Base-by-base conservation (phyloP, 1,140 invertebrate genomes). In the Odontomachus brunneus region DNA sequence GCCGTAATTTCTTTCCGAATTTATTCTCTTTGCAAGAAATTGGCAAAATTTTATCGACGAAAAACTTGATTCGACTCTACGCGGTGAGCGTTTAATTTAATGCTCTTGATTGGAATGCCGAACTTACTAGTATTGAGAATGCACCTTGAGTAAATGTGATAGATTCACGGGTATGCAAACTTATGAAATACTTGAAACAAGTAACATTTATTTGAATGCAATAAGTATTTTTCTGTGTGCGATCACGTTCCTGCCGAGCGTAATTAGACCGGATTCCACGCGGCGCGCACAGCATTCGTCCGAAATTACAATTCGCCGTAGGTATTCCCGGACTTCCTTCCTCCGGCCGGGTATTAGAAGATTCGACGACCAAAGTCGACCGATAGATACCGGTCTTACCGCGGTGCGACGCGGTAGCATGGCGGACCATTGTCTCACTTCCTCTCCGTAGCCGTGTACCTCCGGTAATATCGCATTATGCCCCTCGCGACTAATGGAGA, bases 401-500 rank as follows among this genome's bases (percentile, higher is more conserved):
- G 71, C 74, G 33, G 33, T 65, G 76, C 49, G 55, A 57, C 63
- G 84, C 29, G 59, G 26, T 71, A 17, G 49, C 84, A 73, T 60
- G 66, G 53, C 62, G 59, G 82, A 65, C 83, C 78, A 91, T 91
- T 91, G 90, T 91, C 88, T 91, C 88, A 74, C 84, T 89, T 89
- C 85, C 90, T 90, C 86, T 75, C 69, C 59, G 60, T 63, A 71
- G 60, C 84, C 71, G 87, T 83, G 84, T 82, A 88, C 82, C 87
- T 74, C 57, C 84, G 85, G 78, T 90, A 90, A 91, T 91, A 91
- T 92, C 89, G 88, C 88, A 91, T 92, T 91, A 92, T 91, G 89
- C 88, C 83, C 38, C 85, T 84, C 85, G 76, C 89, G 86, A 89
- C 91, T 92, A 92, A 92, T 92, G 91, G 91, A 92, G 91, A 92